phyloP scores from a whole-genome alignment of 1,140 invertebrate species.

The Protaetia brevitarsis region DNA sequence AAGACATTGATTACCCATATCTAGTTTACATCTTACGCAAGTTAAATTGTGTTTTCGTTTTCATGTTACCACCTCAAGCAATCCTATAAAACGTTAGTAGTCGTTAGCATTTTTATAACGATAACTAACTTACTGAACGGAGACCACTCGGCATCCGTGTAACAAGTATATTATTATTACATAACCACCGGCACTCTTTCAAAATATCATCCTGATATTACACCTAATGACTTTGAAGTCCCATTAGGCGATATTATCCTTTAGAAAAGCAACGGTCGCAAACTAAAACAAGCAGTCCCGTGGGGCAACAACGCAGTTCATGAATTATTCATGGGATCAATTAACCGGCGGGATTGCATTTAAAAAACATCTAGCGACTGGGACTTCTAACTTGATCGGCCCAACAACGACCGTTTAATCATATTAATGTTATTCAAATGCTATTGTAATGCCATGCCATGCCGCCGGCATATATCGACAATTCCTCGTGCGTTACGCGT shows the following conservation, averaged over 20 bases:
- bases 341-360: neutral
- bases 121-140: too few relatives aligned
- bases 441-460: neutral
- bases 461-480: neutral
- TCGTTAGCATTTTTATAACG: too few relatives aligned
- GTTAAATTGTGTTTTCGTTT: too few relatives aligned
- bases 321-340: slow-evolving; percentile 10
- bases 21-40: too few relatives aligned
- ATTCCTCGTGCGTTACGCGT: neutral
- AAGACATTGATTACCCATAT: too few relatives aligned
- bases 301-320: neutral
- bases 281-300: neutral
- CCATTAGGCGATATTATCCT: neutral
- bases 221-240: neutral
- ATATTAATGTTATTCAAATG: slow-evolving; percentile 6
- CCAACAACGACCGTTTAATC: neutral
- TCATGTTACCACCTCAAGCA: too few relatives aligned
- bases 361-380: neutral
- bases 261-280: neutral
- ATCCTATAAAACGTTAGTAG: too few relatives aligned
- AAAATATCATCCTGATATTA: neutral
- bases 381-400: neutral
- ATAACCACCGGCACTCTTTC: slow-evolving; percentile 1
- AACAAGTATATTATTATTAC: neutral
- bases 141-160: too few relatives aligned